Conservation (phyloP, 2,888 invertebrate species). For the Pristionchus arcanus region DNA sequence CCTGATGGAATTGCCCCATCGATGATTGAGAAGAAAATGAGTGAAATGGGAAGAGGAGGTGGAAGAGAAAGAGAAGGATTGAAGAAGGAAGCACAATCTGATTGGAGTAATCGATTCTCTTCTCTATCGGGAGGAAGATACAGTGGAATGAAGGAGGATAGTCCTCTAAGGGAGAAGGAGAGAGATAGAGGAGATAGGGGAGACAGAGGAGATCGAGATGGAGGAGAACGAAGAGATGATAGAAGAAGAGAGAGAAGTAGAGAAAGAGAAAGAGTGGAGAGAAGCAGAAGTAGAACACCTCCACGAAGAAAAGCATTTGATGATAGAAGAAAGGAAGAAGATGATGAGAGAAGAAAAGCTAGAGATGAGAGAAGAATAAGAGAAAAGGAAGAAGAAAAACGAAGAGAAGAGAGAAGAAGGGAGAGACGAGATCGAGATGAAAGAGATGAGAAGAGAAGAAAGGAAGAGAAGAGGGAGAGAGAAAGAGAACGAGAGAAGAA, state of each 20-base stretch:
- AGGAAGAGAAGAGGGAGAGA: conserved; percentile 53
- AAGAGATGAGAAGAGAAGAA: conserved; percentile 31
- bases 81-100: conserved; percentile 52
- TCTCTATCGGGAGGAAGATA: conserved; percentile 44
- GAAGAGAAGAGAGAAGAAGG: conserved; percentile 39
- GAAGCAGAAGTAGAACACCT: conserved; percentile 39
- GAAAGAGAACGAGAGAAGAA: conserved; percentile 49
- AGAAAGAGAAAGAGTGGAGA: conserved; percentile 29
- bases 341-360: conserved; percentile 58
- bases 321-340: conserved; percentile 60
- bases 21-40: conserved; percentile 95
- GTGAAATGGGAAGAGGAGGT: conserved; percentile 90
- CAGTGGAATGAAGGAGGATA: conserved; percentile 29
- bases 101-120: conserved; percentile 36
- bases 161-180: neutral
- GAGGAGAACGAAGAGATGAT: conserved; percentile 34
- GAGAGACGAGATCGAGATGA: conserved; percentile 18
- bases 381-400: conserved; percentile 52
- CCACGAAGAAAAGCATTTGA: conserved; percentile 48
- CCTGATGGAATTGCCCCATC: conserved; percentile 95
- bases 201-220: neutral
- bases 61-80: conserved; percentile 40
- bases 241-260: conserved; percentile 21
- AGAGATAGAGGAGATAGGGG: neutral
- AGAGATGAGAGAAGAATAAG: conserved; percentile 55